Base-by-base conservation (phyloP, 1,140 invertebrate species). In the Drusus annulatus region DNA sequence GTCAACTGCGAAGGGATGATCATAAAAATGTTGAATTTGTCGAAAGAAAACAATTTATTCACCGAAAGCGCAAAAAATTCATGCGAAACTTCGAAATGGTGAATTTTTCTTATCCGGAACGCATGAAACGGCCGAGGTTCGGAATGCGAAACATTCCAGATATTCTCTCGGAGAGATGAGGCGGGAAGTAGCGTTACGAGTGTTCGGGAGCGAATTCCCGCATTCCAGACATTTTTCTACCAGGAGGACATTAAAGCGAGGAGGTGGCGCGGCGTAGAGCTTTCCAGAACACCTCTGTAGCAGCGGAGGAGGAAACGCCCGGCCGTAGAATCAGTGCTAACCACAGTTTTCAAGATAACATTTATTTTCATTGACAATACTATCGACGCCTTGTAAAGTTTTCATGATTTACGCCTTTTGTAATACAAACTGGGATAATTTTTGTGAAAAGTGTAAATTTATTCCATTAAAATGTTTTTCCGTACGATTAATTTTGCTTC, bases 181-280 rank as follows among this genome's bases (percentile, higher is more conserved):
- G 75, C 77, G 79, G 79, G 71, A 50, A 75, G 50, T 36, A 13
- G 16, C 50, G 25, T 31, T 52, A 19, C 45, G 50, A 77, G 60
- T 63, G 56, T 68, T 76, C 68, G 51, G 77, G 87, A 85, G 86
- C 85, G 87, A 88, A 88, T 89, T 90, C 88, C 87, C 88, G 89
- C 89, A 90, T 87, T 88, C 84, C 87, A 86, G 85, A 85, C 89
- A 89, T 89, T 89, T 89, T 87, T 84, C 76, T 84, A 89, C 87
- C 81, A 87, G 88, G 89, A 80, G 6, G 28, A 21, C 85, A 89
- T 83, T 8, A 77, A 74, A 21, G 3, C 5, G 36, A 58, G 56
- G 50, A 50, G 81, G 21, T 65, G 2, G 19, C n/a, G 13, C 19
- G 7, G 58, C 58, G 19, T 15, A 60, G 56, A 60, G 8, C 21